Evolutionary conservation across 1,140 invertebrate species (phyloP).

Genomic region (Leucophenga varia): DNA sequence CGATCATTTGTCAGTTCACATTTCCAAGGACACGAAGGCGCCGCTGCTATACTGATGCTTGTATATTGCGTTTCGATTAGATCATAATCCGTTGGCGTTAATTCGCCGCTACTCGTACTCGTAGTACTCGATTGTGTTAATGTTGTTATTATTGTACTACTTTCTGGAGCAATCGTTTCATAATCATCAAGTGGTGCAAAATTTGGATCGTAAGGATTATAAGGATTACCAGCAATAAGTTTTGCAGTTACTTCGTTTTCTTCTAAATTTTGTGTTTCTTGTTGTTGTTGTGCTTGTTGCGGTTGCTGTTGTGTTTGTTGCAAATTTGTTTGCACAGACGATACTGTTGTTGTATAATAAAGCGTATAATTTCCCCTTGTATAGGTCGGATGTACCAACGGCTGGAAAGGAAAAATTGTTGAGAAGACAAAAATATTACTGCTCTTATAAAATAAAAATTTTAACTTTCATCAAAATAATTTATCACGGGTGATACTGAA

Average conservation of each 20-base stretch:
- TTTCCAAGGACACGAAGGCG: constrained; percentile 73
- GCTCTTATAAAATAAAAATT: too few relatives aligned
- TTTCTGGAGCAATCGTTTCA: constrained; percentile 21
- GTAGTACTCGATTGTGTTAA: constrained; percentile 13
- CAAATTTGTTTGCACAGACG: background rate
- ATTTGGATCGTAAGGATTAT: constrained; percentile 47
- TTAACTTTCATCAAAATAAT: too few relatives aligned
- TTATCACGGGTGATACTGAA: too few relatives aligned
- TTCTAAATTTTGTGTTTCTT: constrained; percentile 34
- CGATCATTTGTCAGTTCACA: constrained; percentile 89
- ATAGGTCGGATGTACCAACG: constrained; percentile 44
- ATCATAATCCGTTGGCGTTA: background rate
- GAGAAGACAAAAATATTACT: too few relatives aligned
- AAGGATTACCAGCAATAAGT: constrained; percentile 25
- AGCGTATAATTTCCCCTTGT: constrained; percentile 54
- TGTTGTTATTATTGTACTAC: constrained; percentile 13
- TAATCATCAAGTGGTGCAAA: constrained; percentile 38
- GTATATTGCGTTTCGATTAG: constrained; percentile 30
- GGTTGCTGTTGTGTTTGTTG: constrained; percentile 3
- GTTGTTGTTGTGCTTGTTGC: constrained; percentile 46
- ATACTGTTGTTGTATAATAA: constrained; percentile 44
- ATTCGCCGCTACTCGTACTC: background rate
- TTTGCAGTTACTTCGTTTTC: constrained; percentile 11
- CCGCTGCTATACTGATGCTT: constrained; percentile 26
- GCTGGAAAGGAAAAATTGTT: constrained; percentile 26